Conservation (phyloP, 1,140 invertebrate species). For the Danaus melanippus region DNA sequence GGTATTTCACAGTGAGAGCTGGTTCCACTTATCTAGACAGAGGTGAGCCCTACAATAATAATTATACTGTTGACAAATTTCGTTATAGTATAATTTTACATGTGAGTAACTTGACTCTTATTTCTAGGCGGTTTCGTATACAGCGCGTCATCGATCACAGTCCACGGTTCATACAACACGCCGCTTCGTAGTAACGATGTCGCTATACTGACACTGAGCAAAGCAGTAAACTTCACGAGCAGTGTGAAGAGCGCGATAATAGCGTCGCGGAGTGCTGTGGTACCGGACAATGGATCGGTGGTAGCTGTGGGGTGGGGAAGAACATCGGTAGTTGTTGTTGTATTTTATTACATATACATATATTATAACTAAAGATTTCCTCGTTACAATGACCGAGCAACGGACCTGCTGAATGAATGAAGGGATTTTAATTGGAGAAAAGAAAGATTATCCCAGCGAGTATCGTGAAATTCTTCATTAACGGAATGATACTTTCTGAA, state of each 20-base stretch:
- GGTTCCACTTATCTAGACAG: constrained; percentile 21
- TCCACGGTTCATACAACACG: constrained; percentile 40
- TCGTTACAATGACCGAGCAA: too few species aligned
- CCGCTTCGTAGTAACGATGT: constrained; percentile 39
- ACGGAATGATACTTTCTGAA: too few species aligned
- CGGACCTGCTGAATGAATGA: too few species aligned
- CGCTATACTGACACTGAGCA: constrained; percentile 34
- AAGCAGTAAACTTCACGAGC: constrained; percentile 16
- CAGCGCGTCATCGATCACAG: constrained; percentile 23
- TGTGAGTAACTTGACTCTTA: not conserved
- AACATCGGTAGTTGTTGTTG: constrained; percentile 27
- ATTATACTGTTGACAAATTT: too few species aligned
- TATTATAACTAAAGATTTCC: too few species aligned
- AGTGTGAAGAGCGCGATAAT: constrained; percentile 21
- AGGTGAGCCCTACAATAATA: constrained; percentile 17
- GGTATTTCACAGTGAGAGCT: constrained; percentile 21
- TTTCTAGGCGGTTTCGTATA: constrained; percentile 28
- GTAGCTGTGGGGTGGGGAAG: constrained; percentile 41
- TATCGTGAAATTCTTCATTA: too few species aligned
- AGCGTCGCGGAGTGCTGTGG: constrained; percentile 16
- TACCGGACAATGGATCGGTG: constrained; percentile 30
- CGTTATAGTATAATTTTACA: not conserved
- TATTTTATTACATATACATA: constrained; percentile 1
- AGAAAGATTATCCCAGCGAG: too few species aligned
- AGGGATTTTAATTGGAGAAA: too few species aligned